phyloP scores from a whole-genome alignment of 2,113 vertebrate species.

The Amblyopsis rosae region DNA sequence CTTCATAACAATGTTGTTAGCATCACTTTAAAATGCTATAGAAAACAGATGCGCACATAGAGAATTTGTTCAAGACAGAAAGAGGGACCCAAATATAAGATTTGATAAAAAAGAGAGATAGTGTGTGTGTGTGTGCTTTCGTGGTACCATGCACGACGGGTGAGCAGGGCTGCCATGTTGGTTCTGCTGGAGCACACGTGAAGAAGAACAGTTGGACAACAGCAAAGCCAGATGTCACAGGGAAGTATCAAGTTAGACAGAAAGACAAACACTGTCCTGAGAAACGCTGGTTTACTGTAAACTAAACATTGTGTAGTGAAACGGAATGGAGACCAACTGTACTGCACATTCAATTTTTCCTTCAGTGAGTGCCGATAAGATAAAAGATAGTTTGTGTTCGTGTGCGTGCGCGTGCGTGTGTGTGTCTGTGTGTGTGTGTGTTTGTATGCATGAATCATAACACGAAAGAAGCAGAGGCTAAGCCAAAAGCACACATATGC shows the following conservation, averaged over 20 bases:
- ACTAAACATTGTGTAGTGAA: background rate
- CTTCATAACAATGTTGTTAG: background rate
- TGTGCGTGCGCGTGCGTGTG: background rate
- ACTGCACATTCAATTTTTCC: background rate
- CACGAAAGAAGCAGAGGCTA: too few species aligned
- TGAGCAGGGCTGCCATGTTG: constrained; percentile 10
- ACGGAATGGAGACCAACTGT: background rate
- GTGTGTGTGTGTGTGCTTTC: constrained; percentile 21
- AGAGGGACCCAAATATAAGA: constrained; percentile 12
- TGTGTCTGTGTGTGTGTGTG: background rate
- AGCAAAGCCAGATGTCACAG: constrained; percentile 44
- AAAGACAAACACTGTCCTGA: constrained; percentile 32
- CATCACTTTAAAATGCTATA: constrained; percentile 6
- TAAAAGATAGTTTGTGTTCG: background rate
- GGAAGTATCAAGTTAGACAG: constrained; percentile 26
- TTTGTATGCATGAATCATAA: background rate
- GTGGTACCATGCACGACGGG: constrained; percentile 34
- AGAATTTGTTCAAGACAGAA: background rate
- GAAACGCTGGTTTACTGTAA: background rate
- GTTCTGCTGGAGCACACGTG: constrained; percentile 11
- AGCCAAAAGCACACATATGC: too few species aligned
- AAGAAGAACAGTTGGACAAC: constrained; percentile 11
- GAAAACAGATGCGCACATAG: constrained; percentile 4
- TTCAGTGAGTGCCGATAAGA: too few species aligned
- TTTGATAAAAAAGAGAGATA: constrained; percentile 11